Conservation (phyloP, 2,797 vertebrate species). For the Catharus ustulatus region DNA sequence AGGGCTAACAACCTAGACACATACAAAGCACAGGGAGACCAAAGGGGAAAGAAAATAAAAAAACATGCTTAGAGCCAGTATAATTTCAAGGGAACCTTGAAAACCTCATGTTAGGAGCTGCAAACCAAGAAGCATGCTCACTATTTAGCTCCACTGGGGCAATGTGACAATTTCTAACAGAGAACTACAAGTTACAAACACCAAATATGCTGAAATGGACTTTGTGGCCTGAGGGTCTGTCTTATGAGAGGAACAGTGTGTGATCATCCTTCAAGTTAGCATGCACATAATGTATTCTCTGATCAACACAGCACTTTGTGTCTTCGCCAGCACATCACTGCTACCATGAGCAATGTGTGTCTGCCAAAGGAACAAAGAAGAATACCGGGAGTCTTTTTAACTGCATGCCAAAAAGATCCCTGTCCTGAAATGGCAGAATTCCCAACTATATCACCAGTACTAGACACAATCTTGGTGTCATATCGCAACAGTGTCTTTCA, state of each 20-base stretch:
- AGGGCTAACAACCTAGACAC: conserved; percentile 5
- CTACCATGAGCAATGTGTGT: neutral
- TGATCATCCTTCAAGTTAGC: conserved; percentile 52
- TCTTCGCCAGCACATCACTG: conserved; percentile 10
- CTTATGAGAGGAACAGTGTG: conserved; percentile 36
- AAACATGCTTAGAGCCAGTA: neutral
- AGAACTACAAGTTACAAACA: conserved; percentile 15
- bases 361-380: conserved; percentile 44
- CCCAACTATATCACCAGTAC: neutral
- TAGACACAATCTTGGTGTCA: neutral
- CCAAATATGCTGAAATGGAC: conserved; percentile 36
- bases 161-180: conserved; percentile 5
- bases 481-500: neutral
- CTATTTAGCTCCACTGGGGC: neutral
- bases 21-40: neutral
- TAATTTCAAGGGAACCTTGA: neutral
- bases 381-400: neutral
- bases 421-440: conserved; percentile 18
- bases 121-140: neutral
- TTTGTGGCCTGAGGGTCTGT: conserved; percentile 36
- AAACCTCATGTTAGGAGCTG: neutral
- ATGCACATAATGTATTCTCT: conserved; percentile 31
- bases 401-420: neutral
- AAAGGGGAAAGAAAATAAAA: neutral
- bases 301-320: conserved; percentile 40